Base-by-base conservation (phyloP, 30 jellyfish, hydroid and myxozoan species). In the Turritopsis dohrnii region DNA sequence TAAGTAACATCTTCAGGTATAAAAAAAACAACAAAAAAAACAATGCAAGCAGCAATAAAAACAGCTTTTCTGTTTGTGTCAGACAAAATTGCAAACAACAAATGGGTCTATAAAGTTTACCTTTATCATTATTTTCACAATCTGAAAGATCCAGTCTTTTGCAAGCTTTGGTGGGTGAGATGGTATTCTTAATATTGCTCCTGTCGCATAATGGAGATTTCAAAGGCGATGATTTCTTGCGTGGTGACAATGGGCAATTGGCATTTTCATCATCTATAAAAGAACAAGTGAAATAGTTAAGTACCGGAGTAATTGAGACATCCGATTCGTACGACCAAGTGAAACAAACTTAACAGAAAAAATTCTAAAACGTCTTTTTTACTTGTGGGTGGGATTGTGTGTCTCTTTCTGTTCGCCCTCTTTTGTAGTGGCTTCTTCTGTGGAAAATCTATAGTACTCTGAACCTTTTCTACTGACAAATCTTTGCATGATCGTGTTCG, bases 211-310 rank as follows among this genome's bases (percentile, higher is more conserved):
- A 69, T 9, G 77, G 77, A 69, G 77, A 69, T 19, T 69, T 69
- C 8, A 69, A 69, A 8, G 77, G 77, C 9, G 77, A n/a, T 69
- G 30, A 16, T 69, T 69, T 69, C 19, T 27, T 69, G 9, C 31
- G 16, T 69, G 77, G 28, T 21, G 28, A n/a, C 22, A 19, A 16
- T 69, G 22, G 22, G 30, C 77, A n/a, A 21, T 27, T n/a, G 28
- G 77, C 77, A 69, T 69, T 69, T 69, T 69, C 77, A 69, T 69
- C 77, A 69, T 69, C 77, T 69, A 41, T 41, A 41, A 41, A 41
- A 41, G 9, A 41, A 41, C 13, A 13, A 41, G 13, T 41, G 60
- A 5, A 41, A 41, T 3, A 41, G 60, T 41, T 41, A 41, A 41
- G n/a, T n/a, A n/a, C n/a, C n/a, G n/a, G n/a, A n/a, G n/a, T n/a